Base-by-base conservation (phyloP, 2,113 vertebrate species). In the Puma concolor region DNA sequence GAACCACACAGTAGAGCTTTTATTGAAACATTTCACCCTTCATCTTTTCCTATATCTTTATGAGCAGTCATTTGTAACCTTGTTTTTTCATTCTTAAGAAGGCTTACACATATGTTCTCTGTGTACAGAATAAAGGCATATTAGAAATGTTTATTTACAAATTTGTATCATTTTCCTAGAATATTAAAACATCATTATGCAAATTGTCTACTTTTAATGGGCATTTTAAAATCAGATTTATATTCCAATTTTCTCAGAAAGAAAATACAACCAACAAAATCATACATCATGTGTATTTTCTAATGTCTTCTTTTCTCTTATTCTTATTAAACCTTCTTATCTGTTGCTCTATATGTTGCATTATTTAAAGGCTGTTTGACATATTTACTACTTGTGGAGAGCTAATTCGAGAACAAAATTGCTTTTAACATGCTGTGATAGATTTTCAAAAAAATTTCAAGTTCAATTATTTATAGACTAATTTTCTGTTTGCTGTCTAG, bases 391-490 rank as follows among this genome's bases (percentile, higher is more conserved):
- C 95, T 97, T 96, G n/a, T 94, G 6, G 54, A 97, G 67, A 95
- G 31, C 91, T 98, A 98, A 98, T 97, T 97, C 41, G 71, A 94
- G 91, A 98, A 92, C 48, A 93, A 97, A 98, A 96, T 97, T 97
- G 77, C 83, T 96, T 98, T 98, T 98, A 97, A 98, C 96, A 97
- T 94, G 57, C 71, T 84, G 80, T 97, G 95, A 96, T 93, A 97
- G 92, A 92, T 94, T 98, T 97, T 97, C 41, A 41, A 57, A 96
- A 97, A 97, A 91, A 21, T 60, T 67, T 90, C 85, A 95, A 96
- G 72, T 95, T 97, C 85, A 98, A 98, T 98, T 98, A 98, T 98
- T 98, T 98, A 98, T 97, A 98, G 95, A 92, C 91, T 98, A 98
- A 95, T 98, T 98, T 97, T 98, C 95, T 97, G 91, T 98, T 98